Evolutionary conservation across 1,140 invertebrate genomes (phyloP), one percentile per base, ranked within the genome.

Genomic region (Drosophila burlai): DNA sequence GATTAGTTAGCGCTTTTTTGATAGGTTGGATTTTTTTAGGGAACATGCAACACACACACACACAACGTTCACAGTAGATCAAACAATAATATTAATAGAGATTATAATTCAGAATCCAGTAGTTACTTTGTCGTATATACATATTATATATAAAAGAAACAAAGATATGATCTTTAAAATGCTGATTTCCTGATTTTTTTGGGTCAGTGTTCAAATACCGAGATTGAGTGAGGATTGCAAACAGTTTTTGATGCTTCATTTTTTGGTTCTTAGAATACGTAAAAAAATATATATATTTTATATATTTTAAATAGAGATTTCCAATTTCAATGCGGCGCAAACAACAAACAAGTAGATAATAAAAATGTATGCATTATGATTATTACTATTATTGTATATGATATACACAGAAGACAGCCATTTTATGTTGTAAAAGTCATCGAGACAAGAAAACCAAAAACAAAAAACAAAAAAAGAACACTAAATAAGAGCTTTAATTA

Each of bases 401-500:
- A 64, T 77, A 80, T 71, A 80, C 61, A 83, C 47, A 66, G 60
- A 50, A 72, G 63, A 71, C 75, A 79, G 79, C 75, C 80, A 86
- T 57, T 77, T 86, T 83, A 89, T 89, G 81, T 87, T 87, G 65
- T 78, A 78, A 57, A 38, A 68, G 76, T 64, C 63, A 72, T 78
- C 46, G 66, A 66, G 58, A 57, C 54, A 26, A 24, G 62, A 73
- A 62, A 83, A 38, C 75, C 52, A 74, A 79, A 79, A 29, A 59
- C 38, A 42, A 62, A 67, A 74, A 79, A 83, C 24, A 59, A 34
- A 45, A 62, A 69, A 50, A 61, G 40, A 80, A 89, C 75, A 79
- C 85, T 90, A 85, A 91, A 90, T 90, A 90, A 90, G 85, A 90
- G 85, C 85, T 90, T 90, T 90, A 90, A 90, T 90, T 90, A 90